Base-by-base conservation (phyloP, 2,113 vertebrate species). In the Nettapus auritus region DNA sequence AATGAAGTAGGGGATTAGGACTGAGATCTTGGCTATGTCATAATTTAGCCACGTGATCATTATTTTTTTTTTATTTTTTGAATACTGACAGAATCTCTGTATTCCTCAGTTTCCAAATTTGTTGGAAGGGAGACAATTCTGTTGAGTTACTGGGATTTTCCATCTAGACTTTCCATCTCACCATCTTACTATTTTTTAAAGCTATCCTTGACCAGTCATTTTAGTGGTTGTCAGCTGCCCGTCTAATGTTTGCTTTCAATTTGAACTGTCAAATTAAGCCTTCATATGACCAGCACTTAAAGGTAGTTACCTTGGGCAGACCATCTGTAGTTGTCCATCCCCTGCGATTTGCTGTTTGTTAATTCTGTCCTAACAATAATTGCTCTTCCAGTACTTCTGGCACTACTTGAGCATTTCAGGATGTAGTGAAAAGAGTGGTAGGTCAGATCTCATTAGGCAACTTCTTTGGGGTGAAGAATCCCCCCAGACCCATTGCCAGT, bases 91-190 rank as follows among this genome's bases (percentile, higher is more conserved):
- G 52, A 21, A n/a, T 55, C 6, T 68, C 33, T 20, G 53, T 2
- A 1, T 31, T 83, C 33, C 10, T 87, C 3, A 2, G 38, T 40
- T 67, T 82, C 38, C 9, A 4, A 9, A 15, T 36, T 15, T 83
- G 46, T 33, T 64, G 33, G 34, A 86, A 66, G 42, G 22, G 31
- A 74, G 48, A 8, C 20, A 2, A 1, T 71, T 92, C 21, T 75
- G 40, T 75, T 66, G 44, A n/a, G 28, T 91, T 38, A 11, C 29
- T 18, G 28, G 23, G 29, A 18, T 34, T 85, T 4, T 28, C 71
- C 18, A 79, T 36, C 16, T 57, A 29, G 33, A 19, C 5, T 53
- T 82, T 88, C 28, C 28, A 34, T 82, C 0, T 0, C 22, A 15
- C 13, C 50, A 28, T 25, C 22, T 50, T 23, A 23, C 40, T 40